Conservation (phyloP, 2,888 invertebrate species). For the Caenorhabditis sinica region DNA sequence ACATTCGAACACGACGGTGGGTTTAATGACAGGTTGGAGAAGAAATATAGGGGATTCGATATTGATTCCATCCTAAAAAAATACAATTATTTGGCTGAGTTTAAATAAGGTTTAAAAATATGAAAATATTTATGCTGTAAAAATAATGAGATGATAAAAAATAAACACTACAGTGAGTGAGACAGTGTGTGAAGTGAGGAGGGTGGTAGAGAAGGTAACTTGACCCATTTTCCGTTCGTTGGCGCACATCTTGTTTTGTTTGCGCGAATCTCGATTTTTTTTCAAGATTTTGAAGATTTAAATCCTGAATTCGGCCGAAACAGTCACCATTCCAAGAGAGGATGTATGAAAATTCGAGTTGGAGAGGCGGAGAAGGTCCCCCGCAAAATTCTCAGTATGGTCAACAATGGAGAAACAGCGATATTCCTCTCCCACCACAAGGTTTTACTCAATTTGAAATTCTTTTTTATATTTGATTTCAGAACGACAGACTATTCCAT, state of each 20-base stretch:
- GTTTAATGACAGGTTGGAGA: conserved; percentile 38
- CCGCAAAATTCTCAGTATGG: not conserved
- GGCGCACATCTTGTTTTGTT: conserved; percentile 14
- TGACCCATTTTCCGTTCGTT: conserved; percentile 2
- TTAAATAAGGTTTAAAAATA: not conserved
- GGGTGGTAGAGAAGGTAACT: conserved; percentile 4
- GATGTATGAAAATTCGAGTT: conserved; percentile 50
- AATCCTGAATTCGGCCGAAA: not conserved
- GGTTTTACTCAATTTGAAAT: conserved; percentile 24
- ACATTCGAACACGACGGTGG: conserved; percentile 54
- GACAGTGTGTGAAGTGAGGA: conserved; percentile 28
- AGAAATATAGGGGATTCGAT: conserved; percentile 63
- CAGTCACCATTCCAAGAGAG: not conserved
- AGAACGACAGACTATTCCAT: conserved; percentile 85
- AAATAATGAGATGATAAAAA: conserved; percentile 1
- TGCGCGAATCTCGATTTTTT: conserved; percentile 15
- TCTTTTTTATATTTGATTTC: conserved; percentile 54
- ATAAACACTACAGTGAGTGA: conserved; percentile 4
- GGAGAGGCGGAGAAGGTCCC: conserved; percentile 21
- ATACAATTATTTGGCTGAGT: not conserved
- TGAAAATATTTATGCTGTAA: not conserved
- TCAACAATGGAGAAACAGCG: conserved; percentile 38
- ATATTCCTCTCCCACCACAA: conserved; percentile 57
- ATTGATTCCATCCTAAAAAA: conserved; percentile 61
- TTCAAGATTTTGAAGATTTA: conserved; percentile 1